Evolutionary conservation across 2,113 vertebrate species (phyloP).

Genomic region (Spermophilus dauricus): DNA sequence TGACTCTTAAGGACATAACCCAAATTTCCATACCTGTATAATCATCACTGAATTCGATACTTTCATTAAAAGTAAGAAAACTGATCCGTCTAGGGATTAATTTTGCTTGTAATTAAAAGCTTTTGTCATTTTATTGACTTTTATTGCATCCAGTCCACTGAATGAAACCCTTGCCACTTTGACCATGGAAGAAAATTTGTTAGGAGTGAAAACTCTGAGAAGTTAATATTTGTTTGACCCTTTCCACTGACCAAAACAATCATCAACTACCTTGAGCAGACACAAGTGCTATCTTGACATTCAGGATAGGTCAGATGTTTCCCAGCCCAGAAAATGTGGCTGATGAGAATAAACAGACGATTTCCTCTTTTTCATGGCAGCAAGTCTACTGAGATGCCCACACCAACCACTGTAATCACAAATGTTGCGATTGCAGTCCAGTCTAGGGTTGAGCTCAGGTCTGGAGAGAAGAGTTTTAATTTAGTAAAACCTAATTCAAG

Average conservation of each 20-base stretch:
- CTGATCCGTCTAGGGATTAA: neutral
- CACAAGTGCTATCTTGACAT: neutral
- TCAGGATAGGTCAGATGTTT: neutral
- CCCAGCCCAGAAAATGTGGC: neutral
- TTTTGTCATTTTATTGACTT: neutral
- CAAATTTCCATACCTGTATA: neutral
- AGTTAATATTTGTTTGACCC: neutral
- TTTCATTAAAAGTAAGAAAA: neutral
- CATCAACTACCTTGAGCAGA: neutral
- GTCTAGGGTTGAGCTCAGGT: neutral
- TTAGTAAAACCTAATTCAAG: neutral
- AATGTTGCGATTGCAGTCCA: neutral
- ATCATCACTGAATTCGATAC: neutral
- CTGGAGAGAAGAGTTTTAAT: neutral
- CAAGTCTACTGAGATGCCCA: neutral
- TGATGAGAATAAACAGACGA: neutral
- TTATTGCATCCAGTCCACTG: neutral
- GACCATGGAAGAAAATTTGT: neutral
- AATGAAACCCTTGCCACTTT: constrained; percentile 26
- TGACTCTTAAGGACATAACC: neutral
- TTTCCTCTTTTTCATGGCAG: neutral
- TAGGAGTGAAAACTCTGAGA: neutral
- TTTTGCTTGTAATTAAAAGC: neutral
- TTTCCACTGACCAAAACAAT: neutral
- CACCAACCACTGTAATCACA: neutral